A percentile compares a stretch with the other conserved stretches of the same genome.
Evolutionary conservation across 2,113 vertebrate genomes (phyloP).

Genomic region (Machaerirhynchus nigripectus): DNA sequence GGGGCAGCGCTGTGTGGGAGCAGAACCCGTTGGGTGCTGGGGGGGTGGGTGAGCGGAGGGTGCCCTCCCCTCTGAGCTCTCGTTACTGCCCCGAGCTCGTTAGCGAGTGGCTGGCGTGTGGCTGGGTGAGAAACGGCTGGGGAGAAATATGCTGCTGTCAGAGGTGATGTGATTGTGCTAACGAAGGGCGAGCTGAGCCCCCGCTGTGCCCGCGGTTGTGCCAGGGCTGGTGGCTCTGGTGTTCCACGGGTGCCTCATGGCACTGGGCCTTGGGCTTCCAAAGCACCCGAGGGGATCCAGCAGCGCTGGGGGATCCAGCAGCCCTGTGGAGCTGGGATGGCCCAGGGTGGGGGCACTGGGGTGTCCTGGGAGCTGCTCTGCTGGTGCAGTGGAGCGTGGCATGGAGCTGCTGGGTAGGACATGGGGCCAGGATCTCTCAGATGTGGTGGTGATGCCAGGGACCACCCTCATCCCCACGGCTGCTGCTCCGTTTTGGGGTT

Average conservation of each 20-base stretch:
- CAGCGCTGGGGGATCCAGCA: neutral
- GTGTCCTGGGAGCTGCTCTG: neutral
- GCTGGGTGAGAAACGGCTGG: slow-evolving; percentile 62
- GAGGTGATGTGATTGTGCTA: slow-evolving; percentile 74
- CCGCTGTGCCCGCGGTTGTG: neutral
- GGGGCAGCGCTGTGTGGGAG: neutral
- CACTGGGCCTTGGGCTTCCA: neutral
- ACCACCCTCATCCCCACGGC: rapidly evolving
- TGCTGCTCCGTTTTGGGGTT: neutral
- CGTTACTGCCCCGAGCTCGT: slow-evolving; percentile 54
- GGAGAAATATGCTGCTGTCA: slow-evolving; percentile 71
- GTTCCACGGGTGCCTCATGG: neutral
- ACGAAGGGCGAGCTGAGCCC: slow-evolving; percentile 51
- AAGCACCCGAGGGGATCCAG: rapidly evolving
- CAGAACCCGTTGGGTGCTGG: neutral
- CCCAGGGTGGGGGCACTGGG: neutral
- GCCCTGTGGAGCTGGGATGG: neutral
- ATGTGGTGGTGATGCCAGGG: neutral
- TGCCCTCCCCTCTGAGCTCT: neutral
- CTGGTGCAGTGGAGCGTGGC: rapidly evolving
- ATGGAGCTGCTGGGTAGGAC: neutral
- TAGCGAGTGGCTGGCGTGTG: slow-evolving; percentile 39
- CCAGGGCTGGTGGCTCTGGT: neutral
- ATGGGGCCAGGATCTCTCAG: rapidly evolving
- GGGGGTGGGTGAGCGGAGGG: neutral